Evolutionary conservation across 2,888 invertebrate genomes (phyloP), one percentile per base, ranked within the genome.

Genomic region (Philaethria dido): DNA sequence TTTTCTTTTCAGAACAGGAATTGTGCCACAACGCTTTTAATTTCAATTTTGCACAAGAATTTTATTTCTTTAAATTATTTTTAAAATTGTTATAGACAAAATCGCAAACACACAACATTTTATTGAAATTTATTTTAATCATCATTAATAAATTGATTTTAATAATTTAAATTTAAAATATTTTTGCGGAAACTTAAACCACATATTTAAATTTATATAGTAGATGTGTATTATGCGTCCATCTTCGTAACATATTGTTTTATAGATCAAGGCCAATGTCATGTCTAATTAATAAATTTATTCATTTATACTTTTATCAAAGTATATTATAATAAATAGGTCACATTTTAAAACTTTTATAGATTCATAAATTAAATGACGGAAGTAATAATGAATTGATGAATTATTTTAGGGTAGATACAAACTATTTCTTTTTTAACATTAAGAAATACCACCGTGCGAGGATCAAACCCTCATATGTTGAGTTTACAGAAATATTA

Each of bases 211-310:
- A 47, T 47, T 22, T 47, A 22, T 20, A 11, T 11, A 20, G 11
- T 22, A 20, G 8, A 13, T 47, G 4, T 20, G 11, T 47, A 22
- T 47, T 13, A 18, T 20, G 9, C 13, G 18, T 8, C 45, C 25
- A n/a, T 25, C n/a, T 29, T 50, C 25, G 9, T n/a, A 25, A 54
- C 33, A 16, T 36, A 54, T 9, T 13, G 13, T 55, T 39, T 57
- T 42, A 42, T 42, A 57, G 39, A 42, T 57, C 57, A 57, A 57
- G 39, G 57, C 22, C 29, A 52, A 29, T 52, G 29, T 52, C 52
- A 16, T 52, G 16, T 52, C 52, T 52, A 29, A 52, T 52, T 33
- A 29, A 0, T 33, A 16, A 29, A 29, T 50, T 25, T 29, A 52
- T 33, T 33, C 11, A 18, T 33, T 16, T 39, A 25, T 45, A 45